Evolutionary conservation across 2,888 invertebrate species (phyloP), one percentile per base, ranked within the genome.

Genomic region (Heliconius ethilla): DNA sequence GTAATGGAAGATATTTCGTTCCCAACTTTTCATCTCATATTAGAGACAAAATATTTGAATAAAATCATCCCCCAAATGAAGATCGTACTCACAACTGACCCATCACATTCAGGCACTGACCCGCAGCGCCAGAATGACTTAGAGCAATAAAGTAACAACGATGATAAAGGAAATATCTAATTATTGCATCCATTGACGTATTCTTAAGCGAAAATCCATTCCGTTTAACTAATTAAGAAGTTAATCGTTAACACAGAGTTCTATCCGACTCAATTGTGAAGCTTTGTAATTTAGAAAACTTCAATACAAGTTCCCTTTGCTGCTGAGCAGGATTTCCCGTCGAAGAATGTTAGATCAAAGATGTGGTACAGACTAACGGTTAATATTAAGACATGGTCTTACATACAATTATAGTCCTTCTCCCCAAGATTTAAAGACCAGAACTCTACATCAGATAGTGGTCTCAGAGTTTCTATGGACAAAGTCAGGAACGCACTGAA

Each of bases 321-420:
- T 78, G 62, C 78, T 81, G 80, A 77, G 74, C 83, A 83, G 84
- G 85, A 85, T 84, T 82, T 85, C 85, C 84, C 83, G 83, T 80
- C 76, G 77, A 82, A 81, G 82, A 82, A 82, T 81, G 82, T 79
- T 81, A 79, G 83, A 84, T 85, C 84, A 85, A 85, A 84, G 84
- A 83, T 82, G 75, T 72, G 76, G 72, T 75, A 62, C 40, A 45
- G 67, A 51, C 22, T 65, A 55, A 70, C 65, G 51, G 27, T 15
- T 40, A n/a, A 69, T 73, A 45, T 25, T 40, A 55, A 27, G 22
- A 29, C 45, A 37, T 18, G 29, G 13, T 18, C 1, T 13, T 51
- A 3, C 29, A 80, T 29, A 73, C 75, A 6, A 81, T 40, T 69
- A n/a, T 65, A 7, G 15, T 51, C 63, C 69, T 59, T 79, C 51